phyloP scores from a whole-genome alignment of 2,797 vertebrate genomes.

The Gobio occitaniae region DNA sequence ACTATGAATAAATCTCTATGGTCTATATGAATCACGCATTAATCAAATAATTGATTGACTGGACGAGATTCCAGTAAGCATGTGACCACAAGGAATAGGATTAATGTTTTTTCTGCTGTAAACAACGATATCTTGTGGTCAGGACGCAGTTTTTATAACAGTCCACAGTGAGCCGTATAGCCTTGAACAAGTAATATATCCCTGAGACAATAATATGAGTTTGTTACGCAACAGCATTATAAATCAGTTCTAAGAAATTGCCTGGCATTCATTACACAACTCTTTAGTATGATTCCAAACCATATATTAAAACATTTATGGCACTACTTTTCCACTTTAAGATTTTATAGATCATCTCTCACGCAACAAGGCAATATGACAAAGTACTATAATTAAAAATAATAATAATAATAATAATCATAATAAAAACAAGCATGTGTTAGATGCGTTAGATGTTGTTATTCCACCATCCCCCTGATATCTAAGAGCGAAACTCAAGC shows the following conservation, averaged over 20 bases:
- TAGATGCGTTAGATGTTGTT: constrained; percentile 44
- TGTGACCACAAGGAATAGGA: constrained; percentile 45
- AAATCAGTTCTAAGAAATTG: constrained; percentile 56
- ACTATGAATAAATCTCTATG: constrained; percentile 48
- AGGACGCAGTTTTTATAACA: constrained; percentile 19
- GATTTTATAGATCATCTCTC: constrained; percentile 36
- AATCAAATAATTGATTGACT: constrained; percentile 51
- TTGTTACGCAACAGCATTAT: constrained; percentile 32
- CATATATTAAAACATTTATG: constrained; percentile 55
- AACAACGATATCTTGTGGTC: constrained; percentile 40
- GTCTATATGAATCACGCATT: constrained; percentile 50
- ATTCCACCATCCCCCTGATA: constrained; percentile 29
- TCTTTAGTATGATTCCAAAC: constrained; percentile 52
- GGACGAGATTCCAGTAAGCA: constrained; percentile 36
- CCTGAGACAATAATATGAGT: constrained; percentile 44
- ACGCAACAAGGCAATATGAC: constrained; percentile 25
- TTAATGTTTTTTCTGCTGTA: constrained; percentile 42
- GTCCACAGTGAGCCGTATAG: constrained; percentile 4
- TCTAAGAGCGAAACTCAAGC: constrained; percentile 51
- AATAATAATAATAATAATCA: constrained; percentile 4
- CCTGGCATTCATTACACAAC: constrained; percentile 35
- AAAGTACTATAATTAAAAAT: constrained; percentile 6
- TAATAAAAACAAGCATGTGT: constrained; percentile 21
- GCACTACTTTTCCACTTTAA: constrained; percentile 35
- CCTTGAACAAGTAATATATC: constrained; percentile 45